Conservation (phyloP, 2,113 vertebrate genomes). For the Onychorhynchus coronatus region DNA sequence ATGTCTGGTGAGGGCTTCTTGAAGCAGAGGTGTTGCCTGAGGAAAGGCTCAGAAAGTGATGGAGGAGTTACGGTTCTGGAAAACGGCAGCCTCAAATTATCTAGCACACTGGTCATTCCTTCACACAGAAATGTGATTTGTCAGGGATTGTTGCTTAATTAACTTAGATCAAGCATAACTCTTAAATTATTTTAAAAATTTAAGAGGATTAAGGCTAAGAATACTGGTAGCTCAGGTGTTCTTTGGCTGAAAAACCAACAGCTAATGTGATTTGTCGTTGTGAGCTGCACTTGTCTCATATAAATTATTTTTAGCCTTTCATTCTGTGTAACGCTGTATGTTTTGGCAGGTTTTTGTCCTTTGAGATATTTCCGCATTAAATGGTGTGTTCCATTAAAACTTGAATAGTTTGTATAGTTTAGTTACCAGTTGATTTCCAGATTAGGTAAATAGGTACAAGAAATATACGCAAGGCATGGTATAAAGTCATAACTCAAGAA, state of each 20-base stretch:
- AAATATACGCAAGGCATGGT: background rate
- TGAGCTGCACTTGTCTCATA: background rate
- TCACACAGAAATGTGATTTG: background rate
- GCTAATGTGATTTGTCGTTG: background rate
- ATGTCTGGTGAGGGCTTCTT: background rate
- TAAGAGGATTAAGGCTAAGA: constrained; percentile 7
- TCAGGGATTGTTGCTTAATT: constrained; percentile 41
- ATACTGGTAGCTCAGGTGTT: background rate
- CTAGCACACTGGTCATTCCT: background rate
- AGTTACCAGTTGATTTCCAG: background rate
- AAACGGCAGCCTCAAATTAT: background rate
- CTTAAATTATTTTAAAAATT: background rate
- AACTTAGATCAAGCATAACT: background rate
- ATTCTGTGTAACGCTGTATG: background rate
- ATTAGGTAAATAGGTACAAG: background rate
- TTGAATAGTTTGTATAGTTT: background rate
- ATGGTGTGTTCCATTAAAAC: background rate
- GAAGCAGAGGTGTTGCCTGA: background rate
- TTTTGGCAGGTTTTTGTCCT: constrained; percentile 14
- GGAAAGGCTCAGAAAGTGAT: background rate
- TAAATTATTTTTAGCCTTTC: background rate
- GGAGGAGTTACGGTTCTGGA: background rate
- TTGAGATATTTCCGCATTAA: background rate
- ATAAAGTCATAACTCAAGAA: background rate
- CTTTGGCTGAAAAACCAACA: background rate